Percentiles rank a stretch among this genome's conserved stretches.
Conservation (phyloP, 2,113 vertebrate genomes). For the Athene noctua region DNA sequence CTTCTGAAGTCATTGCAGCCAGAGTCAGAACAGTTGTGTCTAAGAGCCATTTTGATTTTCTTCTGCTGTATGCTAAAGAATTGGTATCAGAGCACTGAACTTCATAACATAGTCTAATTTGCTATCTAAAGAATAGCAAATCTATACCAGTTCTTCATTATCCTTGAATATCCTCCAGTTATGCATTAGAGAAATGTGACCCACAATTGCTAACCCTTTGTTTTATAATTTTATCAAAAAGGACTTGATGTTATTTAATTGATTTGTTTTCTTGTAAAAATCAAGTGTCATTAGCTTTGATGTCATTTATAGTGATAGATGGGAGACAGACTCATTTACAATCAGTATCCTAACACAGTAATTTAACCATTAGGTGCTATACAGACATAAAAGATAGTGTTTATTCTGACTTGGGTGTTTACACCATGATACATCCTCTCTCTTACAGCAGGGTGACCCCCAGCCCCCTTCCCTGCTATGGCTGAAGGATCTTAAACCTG, state of each 20-base stretch:
- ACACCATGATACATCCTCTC: no score
- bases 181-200: background rate
- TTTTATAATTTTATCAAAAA: background rate
- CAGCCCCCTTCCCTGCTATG: background rate
- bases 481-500: background rate
- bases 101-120: rapidly evolving
- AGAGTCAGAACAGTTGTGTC: background rate
- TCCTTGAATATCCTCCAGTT: background rate
- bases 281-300: background rate
- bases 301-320: background rate
- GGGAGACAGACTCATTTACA: background rate
- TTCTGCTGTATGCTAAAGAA: background rate
- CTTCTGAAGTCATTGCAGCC: background rate
- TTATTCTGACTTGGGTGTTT: background rate
- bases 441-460: background rate
- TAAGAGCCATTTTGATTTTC: background rate
- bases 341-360: background rate
- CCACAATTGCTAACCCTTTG: background rate
- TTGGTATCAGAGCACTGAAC: background rate
- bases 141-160: background rate
- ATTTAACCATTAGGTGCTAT: background rate
- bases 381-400: background rate
- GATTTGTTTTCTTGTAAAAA: background rate
- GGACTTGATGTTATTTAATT: background rate
- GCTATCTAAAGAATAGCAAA: background rate